Conservation (phyloP, 2,888 invertebrate species). For the Nomada fabriciana region DNA sequence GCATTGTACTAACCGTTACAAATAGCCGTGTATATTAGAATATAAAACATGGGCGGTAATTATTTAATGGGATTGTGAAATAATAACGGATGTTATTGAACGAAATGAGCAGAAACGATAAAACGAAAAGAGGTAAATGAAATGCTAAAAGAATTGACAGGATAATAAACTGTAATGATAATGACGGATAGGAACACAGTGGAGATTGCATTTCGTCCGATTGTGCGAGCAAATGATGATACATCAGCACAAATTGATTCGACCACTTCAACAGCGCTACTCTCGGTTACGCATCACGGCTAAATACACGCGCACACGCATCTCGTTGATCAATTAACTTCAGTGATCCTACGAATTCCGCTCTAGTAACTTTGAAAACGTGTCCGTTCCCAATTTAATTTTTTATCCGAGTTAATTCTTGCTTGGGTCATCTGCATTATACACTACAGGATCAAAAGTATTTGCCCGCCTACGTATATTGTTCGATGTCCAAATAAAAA, state of each 20-base stretch:
- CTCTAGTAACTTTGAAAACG: neutral
- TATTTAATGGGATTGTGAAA: too few relatives aligned
- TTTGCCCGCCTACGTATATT: too few relatives aligned
- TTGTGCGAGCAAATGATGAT: slow-evolving; percentile 74
- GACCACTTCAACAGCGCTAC: slow-evolving; percentile 46
- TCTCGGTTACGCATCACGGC: slow-evolving; percentile 27
- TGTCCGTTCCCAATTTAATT: neutral
- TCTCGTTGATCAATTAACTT: slow-evolving; percentile 64
- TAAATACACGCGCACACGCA: slow-evolving; percentile 46
- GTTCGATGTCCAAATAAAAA: too few relatives aligned
- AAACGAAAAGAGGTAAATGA: too few relatives aligned
- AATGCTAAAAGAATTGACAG: neutral
- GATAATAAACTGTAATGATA: neutral
- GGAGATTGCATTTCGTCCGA: slow-evolving; percentile 67
- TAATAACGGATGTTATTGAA: too few relatives aligned
- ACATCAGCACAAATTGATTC: slow-evolving; percentile 75
- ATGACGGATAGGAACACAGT: neutral
- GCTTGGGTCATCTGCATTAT: too few relatives aligned
- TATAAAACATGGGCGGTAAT: too few relatives aligned
- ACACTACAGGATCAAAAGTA: too few relatives aligned
- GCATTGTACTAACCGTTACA: too few relatives aligned
- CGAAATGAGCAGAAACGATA: too few relatives aligned
- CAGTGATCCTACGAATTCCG: slow-evolving; percentile 16
- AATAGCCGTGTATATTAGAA: too few relatives aligned
- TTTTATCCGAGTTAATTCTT: too few relatives aligned